phyloP scores from a whole-genome alignment of 2,888 invertebrate species.

The Rhimphoctona megacephalus region DNA sequence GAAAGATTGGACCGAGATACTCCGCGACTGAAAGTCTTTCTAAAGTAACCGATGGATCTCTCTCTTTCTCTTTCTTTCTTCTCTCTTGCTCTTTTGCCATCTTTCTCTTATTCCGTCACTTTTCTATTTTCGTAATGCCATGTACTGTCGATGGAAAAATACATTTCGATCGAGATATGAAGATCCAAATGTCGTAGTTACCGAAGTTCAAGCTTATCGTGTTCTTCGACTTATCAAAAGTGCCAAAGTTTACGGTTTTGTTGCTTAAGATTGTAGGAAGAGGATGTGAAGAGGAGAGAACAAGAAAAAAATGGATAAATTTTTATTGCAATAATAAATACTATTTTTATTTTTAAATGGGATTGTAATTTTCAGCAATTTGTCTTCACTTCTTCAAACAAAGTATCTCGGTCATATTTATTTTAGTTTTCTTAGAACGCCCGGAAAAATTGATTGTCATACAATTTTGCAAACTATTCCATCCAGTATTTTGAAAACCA shows the following conservation, averaged over 20 bases:
- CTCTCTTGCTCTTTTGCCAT: background rate
- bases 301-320: background rate
- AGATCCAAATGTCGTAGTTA: conserved; percentile 26
- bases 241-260: conserved; percentile 14
- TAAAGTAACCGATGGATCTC: conserved; percentile 51
- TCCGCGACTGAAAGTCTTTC: conserved; percentile 52
- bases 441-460: conserved; percentile 11
- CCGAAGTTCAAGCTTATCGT: conserved; percentile 14
- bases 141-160: conserved; percentile 32
- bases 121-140: conserved; percentile 66
- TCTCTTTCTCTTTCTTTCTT: background rate
- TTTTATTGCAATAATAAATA: background rate
- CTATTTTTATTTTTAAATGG: background rate
- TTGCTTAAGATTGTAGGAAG: background rate
- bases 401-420: background rate
- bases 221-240: background rate
- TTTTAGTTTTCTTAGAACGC: background rate
- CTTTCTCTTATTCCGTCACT: conserved; percentile 38
- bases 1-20: conserved; percentile 55
- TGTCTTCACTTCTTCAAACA: background rate
- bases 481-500: too few species aligned
- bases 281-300: background rate
- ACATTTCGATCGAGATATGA: conserved; percentile 24
- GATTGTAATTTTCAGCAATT: background rate
- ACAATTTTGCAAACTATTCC: background rate